phyloP scores from a whole-genome alignment of 2,888 invertebrate species.

The Caenorhabditis panamensis region DNA sequence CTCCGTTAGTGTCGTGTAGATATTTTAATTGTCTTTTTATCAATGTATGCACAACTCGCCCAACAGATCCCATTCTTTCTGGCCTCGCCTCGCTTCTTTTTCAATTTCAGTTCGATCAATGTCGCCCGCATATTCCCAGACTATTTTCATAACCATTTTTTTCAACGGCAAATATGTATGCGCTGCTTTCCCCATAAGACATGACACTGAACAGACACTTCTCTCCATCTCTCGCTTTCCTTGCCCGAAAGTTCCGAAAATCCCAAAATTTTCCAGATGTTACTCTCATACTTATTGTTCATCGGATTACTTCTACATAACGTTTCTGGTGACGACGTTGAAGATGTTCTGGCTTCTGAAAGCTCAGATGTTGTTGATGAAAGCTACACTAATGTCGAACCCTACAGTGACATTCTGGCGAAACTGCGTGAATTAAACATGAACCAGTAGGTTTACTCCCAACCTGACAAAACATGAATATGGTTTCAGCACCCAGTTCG shows the following conservation, averaged over 20 bases:
- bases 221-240: neutral
- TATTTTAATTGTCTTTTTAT: constrained; percentile 65
- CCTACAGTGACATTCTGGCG: neutral
- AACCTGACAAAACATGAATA: neutral
- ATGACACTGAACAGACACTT: neutral
- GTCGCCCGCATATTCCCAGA: neutral
- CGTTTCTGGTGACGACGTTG: neutral
- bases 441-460: constrained; percentile 16
- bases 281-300: neutral
- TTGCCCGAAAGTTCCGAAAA: neutral
- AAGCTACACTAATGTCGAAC: neutral
- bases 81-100: constrained; percentile 20
- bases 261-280: constrained; percentile 4
- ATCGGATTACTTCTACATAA: neutral
- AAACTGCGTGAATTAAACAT: constrained; percentile 20
- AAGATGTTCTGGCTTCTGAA: neutral
- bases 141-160: neutral
- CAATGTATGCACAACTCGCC: constrained; percentile 49
- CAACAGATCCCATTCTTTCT: constrained; percentile 40
- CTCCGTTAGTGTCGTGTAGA: constrained; percentile 31
- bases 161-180: neutral
- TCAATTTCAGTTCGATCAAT: constrained; percentile 5
- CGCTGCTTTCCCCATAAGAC: neutral
- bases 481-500: constrained; percentile 26
- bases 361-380: neutral